phyloP scores from a whole-genome alignment of 2,797 vertebrate species.

The Epinephelus malabaricus region DNA sequence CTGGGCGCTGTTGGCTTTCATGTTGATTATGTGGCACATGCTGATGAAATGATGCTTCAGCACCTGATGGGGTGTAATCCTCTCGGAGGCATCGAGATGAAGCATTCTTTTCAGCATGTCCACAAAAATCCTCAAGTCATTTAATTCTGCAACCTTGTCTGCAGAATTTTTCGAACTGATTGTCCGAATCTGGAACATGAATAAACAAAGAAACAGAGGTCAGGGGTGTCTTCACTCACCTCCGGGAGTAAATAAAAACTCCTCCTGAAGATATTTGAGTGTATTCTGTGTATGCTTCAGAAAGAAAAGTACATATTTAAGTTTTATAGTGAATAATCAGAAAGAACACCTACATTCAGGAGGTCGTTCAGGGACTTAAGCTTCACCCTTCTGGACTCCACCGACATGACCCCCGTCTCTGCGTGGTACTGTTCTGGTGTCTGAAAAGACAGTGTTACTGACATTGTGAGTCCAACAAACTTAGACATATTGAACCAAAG shows the following conservation, averaged over 20 bases:
- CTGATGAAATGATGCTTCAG: constrained; percentile 15
- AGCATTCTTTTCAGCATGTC: too few relatives aligned
- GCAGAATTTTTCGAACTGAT: background rate
- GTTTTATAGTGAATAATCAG: background rate
- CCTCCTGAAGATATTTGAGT: background rate
- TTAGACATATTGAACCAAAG: background rate
- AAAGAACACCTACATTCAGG: constrained; percentile 1
- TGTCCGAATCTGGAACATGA: background rate
- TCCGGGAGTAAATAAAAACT: background rate
- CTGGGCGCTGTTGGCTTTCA: background rate
- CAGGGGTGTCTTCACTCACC: background rate
- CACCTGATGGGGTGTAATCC: constrained; percentile 5
- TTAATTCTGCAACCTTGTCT: too few relatives aligned
- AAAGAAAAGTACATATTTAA: background rate
- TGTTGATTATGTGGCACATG: background rate
- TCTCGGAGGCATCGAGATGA: background rate
- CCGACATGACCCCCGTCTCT: background rate
- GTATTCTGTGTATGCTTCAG: background rate
- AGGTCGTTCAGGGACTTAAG: background rate
- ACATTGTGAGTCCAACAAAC: background rate
- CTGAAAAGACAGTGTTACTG: constrained; percentile 6
- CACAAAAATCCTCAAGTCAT: too few relatives aligned
- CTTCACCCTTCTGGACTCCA: background rate
- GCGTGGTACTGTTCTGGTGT: background rate
- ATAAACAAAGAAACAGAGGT: background rate